Percentiles rank a stretch among this genome's conserved stretches.
Evolutionary conservation across 2,113 vertebrate genomes (phyloP).

Genomic region (Brachyhypopomus gauderio): DNA sequence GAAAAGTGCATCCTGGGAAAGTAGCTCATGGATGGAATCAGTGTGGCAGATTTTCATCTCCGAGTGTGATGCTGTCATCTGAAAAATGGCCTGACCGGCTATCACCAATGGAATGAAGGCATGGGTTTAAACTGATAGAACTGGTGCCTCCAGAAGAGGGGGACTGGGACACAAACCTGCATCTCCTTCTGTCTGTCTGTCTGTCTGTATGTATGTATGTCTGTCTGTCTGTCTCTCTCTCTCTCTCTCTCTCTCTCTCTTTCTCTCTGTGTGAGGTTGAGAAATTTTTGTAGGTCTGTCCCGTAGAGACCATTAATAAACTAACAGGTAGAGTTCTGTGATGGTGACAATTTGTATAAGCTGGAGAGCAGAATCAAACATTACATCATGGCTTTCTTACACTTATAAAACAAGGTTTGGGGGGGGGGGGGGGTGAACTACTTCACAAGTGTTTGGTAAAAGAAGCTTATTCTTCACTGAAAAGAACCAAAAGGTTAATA

Average conservation of each 20-base stretch:
- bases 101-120: slow-evolving; percentile 20
- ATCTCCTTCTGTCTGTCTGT: background rate
- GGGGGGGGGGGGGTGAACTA: too few relatives aligned
- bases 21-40: background rate
- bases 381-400: too few relatives aligned
- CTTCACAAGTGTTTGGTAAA: too few relatives aligned
- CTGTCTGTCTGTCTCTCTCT: background rate
- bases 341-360: too few relatives aligned
- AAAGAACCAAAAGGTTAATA: too few relatives aligned
- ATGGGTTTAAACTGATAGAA: slow-evolving; percentile 27
- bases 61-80: background rate
- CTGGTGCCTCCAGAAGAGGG: background rate
- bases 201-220: background rate
- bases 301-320: too few relatives aligned
- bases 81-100: slow-evolving; percentile 37
- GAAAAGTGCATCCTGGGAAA: background rate
- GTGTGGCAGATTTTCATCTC: background rate
- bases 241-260: background rate
- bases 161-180: background rate
- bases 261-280: too few relatives aligned
- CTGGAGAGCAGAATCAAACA: too few relatives aligned
- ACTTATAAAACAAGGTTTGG: too few relatives aligned
- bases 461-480: too few relatives aligned
- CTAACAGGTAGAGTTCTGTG: too few relatives aligned
- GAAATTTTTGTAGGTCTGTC: too few relatives aligned